phyloP scores from a whole-genome alignment of 2,888 invertebrate genomes.

The Aphodius sticticus region DNA sequence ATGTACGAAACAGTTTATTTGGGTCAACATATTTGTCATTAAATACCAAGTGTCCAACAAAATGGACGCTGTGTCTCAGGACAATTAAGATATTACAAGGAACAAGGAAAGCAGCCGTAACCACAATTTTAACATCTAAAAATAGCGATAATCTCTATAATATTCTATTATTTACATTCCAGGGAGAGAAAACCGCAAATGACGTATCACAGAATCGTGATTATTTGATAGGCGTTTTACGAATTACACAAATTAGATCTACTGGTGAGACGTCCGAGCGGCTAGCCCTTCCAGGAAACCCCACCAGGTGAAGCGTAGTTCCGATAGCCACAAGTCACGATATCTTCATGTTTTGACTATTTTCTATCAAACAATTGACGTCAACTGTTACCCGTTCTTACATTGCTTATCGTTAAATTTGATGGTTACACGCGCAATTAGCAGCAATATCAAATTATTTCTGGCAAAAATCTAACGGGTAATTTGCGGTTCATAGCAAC shows the following conservation, averaged over 20 bases:
- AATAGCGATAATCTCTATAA: background rate
- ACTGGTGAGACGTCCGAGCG: background rate
- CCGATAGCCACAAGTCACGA: background rate
- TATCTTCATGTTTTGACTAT: background rate
- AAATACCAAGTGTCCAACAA: too few relatives aligned
- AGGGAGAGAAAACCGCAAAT: background rate
- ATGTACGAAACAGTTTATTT: too few relatives aligned
- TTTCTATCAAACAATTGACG: background rate
- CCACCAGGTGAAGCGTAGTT: background rate
- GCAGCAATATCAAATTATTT: too few relatives aligned
- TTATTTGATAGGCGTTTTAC: background rate
- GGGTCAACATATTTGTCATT: too few relatives aligned
- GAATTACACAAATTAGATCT: conserved; percentile 4
- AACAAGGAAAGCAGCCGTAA: background rate
- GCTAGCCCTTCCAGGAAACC: background rate
- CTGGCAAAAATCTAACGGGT: too few relatives aligned
- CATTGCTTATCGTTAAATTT: too few relatives aligned
- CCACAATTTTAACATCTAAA: background rate
- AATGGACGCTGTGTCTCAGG: too few relatives aligned
- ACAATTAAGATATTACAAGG: too few relatives aligned
- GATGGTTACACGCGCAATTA: too few relatives aligned
- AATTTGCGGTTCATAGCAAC: too few relatives aligned
- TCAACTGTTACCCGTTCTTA: background rate
- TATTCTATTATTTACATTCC: background rate
- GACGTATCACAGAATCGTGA: background rate